A percentile compares a stretch with the other conserved stretches of the same genome.
Conservation (phyloP, 2,797 vertebrate genomes). For the Ptychobarbus kaznakovi region DNA sequence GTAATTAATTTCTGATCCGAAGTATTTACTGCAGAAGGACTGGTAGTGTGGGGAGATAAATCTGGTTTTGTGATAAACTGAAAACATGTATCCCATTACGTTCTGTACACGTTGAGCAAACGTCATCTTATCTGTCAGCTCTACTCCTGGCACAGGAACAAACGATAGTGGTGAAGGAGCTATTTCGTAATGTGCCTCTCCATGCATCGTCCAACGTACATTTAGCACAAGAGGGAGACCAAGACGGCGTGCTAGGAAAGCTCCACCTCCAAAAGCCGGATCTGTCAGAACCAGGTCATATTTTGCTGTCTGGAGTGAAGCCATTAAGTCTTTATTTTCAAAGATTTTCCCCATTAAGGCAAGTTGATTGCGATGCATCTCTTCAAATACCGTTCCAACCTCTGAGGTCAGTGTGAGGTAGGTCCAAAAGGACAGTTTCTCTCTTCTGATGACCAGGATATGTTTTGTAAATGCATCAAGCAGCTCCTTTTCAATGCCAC, state of each 20-base stretch:
- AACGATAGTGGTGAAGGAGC: conserved; percentile 65
- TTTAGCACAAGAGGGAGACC: conserved; percentile 62
- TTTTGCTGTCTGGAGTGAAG: conserved; percentile 48
- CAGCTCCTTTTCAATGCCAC: conserved; percentile 5
- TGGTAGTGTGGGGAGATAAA: conserved; percentile 40
- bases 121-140: conserved; percentile 64
- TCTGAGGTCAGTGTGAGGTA: neutral
- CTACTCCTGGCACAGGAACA: conserved; percentile 51
- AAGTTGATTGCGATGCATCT: conserved; percentile 46
- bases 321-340: conserved; percentile 59
- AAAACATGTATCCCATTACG: conserved; percentile 35
- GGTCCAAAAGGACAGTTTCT: conserved; percentile 32
- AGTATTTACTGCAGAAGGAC: conserved; percentile 56
- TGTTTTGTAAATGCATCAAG: neutral
- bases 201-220: conserved; percentile 60
- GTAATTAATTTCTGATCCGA: conserved; percentile 60
- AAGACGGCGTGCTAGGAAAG: conserved; percentile 57
- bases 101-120: conserved; percentile 60
- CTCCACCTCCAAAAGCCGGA: conserved; percentile 56
- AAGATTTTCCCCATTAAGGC: conserved; percentile 51
- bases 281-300: conserved; percentile 64
- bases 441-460: neutral
- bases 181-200: conserved; percentile 59
- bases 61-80: neutral
- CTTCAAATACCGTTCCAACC: neutral